phyloP scores from a whole-genome alignment of 2,888 invertebrate species.

The Parascotia fuliginaria region DNA sequence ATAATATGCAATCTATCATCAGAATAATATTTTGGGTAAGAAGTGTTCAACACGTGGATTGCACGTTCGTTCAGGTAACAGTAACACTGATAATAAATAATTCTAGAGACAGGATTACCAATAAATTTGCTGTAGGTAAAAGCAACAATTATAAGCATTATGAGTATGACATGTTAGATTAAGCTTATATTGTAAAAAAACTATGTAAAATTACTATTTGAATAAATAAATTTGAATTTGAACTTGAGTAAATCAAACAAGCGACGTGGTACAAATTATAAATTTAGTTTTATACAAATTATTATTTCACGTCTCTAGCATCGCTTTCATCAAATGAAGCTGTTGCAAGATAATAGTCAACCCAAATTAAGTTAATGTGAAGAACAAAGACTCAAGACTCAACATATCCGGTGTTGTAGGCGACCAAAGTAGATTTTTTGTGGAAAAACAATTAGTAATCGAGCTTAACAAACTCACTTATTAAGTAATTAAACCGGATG shows the following conservation, averaged over 20 bases:
- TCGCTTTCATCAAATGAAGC: constrained; percentile 30
- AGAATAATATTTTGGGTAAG: too few relatives aligned
- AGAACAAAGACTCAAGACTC: constrained; percentile 57
- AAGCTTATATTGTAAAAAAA: too few relatives aligned
- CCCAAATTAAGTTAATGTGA: constrained; percentile 51
- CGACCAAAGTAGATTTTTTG: constrained; percentile 45
- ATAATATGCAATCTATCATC: too few relatives aligned
- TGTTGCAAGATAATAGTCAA: constrained; percentile 27
- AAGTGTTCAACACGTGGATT: background rate
- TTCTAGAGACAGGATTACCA: constrained; percentile 9
- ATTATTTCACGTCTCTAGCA: too few relatives aligned
- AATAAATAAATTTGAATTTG: too few relatives aligned
- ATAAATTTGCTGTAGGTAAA: constrained; percentile 9
- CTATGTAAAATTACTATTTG: too few relatives aligned
- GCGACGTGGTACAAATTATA: background rate
- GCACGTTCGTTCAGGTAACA: background rate
- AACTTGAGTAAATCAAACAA: constrained; percentile 13
- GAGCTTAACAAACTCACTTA: constrained; percentile 60
- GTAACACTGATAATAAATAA: constrained; percentile 15
- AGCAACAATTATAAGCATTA: constrained; percentile 9
- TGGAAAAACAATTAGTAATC: constrained; percentile 57
- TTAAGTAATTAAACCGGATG: constrained; percentile 48
- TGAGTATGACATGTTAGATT: too few relatives aligned
- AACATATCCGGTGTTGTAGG: constrained; percentile 53
- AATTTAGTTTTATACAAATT: too few relatives aligned